Base-by-base conservation (phyloP, 2,113 vertebrate species). In the Smithornis capensis region DNA sequence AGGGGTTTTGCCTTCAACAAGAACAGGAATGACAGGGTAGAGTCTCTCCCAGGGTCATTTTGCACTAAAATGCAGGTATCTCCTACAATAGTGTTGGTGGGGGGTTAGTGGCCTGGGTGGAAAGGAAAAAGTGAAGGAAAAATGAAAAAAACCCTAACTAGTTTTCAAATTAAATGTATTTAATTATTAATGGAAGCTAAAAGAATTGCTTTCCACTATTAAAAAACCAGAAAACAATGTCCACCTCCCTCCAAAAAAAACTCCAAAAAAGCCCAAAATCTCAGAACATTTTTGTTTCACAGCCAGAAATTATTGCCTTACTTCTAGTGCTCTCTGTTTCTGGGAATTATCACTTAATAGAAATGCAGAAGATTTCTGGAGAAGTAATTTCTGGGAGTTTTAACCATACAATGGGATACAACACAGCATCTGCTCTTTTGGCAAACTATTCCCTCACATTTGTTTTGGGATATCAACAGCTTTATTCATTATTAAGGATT, bases 401-500 rank as follows among this genome's bases (percentile, higher is more conserved):
- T 75, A 88, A 74, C 42, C 73, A 50, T 90, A 95, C 86, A 97
- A 81, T 93, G 64, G 92, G 92, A 88, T 44, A 28, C 35, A 89
- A 77, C 67, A 73, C 84, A 90, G 76, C 95, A 96, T 94, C 96
- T 95, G 94, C 47, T 97, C 52, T 42, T 90, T 93, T 95, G 96
- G 94, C 96, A 96, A 75, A 92, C 71, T 59, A 28, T 13, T 35
- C 52, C 60, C 47, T 97, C 95, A 70, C 86, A 92, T 94, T 95
- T 90, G 83, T 93, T 86, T 92, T 45, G 63, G 59, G 90, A 35
- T 60, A 80, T 86, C 59, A 92, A 85, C 86, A 96, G 94, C 94
- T 94, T 95, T 87, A 86, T 93, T 91, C 64, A 75, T 83, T 93
- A 90, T 90, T 97, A 92, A 81, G 80, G 60, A 86, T 81, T 86